Evolutionary conservation across 2,113 vertebrate species (phyloP), one percentile per base, ranked within the genome.

Genomic region (Callorhinus ursinus): DNA sequence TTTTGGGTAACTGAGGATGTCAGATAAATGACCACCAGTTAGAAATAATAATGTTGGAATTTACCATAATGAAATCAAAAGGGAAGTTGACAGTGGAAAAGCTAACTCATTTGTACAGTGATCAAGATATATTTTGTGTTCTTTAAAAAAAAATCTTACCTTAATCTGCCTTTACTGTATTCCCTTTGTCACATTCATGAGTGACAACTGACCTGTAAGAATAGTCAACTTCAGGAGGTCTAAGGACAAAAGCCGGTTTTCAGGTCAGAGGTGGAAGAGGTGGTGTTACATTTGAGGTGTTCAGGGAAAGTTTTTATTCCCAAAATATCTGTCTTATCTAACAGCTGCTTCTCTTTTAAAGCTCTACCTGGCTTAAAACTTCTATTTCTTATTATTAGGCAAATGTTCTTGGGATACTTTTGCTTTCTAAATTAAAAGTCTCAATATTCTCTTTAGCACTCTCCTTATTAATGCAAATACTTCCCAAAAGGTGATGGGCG

Each of bases 381-480:
- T 80, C 83, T 88, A 77, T 28, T 81, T 95, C 49, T 83, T 95
- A 31, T 79, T 79, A 67, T 88, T 42, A 95, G 33, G 36, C 49
- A 77, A 95, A 88, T 88, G 36, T 92, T 77, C 39, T 53, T 46
- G 61, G 26, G 72, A 83, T 42, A 28, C 4, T 82, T 92, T 76
- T 88, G 77, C 69, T 96, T 96, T 28, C 42, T 51, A 95, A 77
- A 69, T 88, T 88, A 88, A 88, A 88, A 92, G 61, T 49, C 69
- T 59, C 31, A 77, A 24, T 31, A 53, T 26, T 63, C 57, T 94
- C 67, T 85, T 67, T 76, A 74, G 69, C 36, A 85, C 39, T 39
- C 65, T 67, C 46, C 16, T 76, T 74, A 65, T 21, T n/a, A 53
- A 63, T 36, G 42, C 31, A 93, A 86, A 86, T 51, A 5, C 9